These are phyloP conservation scores for Diarsia rubi DNA, from an alignment of 2,888 invertebrate species.

Conservation along the genomic window DNA sequence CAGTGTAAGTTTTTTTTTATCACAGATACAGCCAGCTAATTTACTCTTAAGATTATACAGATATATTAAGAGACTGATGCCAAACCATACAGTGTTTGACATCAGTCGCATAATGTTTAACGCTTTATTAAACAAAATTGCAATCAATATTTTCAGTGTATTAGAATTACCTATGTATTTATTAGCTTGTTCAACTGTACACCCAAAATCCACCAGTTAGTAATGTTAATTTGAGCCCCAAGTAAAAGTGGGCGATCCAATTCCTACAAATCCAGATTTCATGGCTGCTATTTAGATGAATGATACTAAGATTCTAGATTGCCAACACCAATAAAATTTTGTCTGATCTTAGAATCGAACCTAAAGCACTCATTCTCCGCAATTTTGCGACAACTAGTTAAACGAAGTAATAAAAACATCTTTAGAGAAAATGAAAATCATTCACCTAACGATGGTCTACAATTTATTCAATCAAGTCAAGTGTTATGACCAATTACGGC, in stretches of 20 bases:
- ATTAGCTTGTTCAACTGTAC: too few species aligned
- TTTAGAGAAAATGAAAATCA: background rate
- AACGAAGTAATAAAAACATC: background rate
- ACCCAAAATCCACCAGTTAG: background rate
- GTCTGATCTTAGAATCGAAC: background rate
- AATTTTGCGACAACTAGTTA: background rate
- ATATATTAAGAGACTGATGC: too few species aligned
- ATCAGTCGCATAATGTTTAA: too few species aligned
- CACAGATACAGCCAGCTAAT: too few species aligned
- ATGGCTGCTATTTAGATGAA: background rate
- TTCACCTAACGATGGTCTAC: background rate
- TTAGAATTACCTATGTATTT: too few species aligned
- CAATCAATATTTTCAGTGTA: too few species aligned
- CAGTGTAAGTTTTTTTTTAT: too few species aligned
- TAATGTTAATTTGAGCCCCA: too few species aligned
- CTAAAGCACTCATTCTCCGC: background rate
- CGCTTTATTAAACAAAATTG: too few species aligned
- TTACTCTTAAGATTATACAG: too few species aligned
- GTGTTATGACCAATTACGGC: slow-evolving; percentile 17
- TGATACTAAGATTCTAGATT: background rate
- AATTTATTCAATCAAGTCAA: slow-evolving; percentile 28
- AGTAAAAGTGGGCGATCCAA: too few species aligned
- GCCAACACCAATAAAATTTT: background rate
- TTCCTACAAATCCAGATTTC: background rate
- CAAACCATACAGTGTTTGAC: too few species aligned